Conservation (phyloP, 2,113 vertebrate genomes). For the Rhombomys opimus region DNA sequence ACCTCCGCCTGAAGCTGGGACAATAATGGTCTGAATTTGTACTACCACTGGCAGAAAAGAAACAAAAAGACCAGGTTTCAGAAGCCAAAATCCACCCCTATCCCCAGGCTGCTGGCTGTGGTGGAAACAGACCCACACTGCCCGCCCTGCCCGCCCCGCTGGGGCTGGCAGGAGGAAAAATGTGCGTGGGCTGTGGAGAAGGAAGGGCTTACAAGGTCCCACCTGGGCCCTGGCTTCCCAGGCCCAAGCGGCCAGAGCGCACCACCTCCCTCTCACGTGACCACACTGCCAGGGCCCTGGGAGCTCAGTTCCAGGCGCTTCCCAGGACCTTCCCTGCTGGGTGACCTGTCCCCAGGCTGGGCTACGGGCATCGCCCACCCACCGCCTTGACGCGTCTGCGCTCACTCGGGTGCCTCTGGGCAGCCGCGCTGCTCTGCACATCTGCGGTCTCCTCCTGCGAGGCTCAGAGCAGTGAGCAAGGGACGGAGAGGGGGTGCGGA, state of each 20-base stretch:
- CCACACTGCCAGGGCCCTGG: neutral
- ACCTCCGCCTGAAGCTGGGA: slow-evolving; percentile 44
- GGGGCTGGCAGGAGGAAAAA: neutral
- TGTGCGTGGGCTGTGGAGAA: neutral
- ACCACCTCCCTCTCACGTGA: neutral
- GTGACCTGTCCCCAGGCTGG: slow-evolving; percentile 62
- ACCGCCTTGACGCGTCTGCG: slow-evolving; percentile 19
- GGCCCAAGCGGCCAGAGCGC: neutral
- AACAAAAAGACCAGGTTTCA: neutral
- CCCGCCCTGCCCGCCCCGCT: neutral
- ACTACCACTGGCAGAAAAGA: slow-evolving; percentile 27
- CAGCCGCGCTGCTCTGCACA: slow-evolving; percentile 77
- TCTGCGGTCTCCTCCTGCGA: slow-evolving; percentile 80
- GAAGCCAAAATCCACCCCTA: slow-evolving; percentile 25
- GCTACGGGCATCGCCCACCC: neutral
- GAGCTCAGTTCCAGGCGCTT: slow-evolving; percentile 29
- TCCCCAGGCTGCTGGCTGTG: slow-evolving; percentile 43
- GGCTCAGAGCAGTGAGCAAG: slow-evolving; percentile 72
- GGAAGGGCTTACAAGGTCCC: neutral
- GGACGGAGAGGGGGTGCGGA: slow-evolving; percentile 71
- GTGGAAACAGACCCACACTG: neutral
- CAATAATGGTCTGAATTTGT: slow-evolving; percentile 22
- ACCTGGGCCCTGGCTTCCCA: neutral
- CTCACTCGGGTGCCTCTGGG: slow-evolving; percentile 82
- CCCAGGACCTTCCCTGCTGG: slow-evolving; percentile 64